A percentile compares a stretch with the other conserved stretches of the same genome.
phyloP scores from a whole-genome alignment of 2,888 invertebrate genomes.

The Drosophila ustulata region DNA sequence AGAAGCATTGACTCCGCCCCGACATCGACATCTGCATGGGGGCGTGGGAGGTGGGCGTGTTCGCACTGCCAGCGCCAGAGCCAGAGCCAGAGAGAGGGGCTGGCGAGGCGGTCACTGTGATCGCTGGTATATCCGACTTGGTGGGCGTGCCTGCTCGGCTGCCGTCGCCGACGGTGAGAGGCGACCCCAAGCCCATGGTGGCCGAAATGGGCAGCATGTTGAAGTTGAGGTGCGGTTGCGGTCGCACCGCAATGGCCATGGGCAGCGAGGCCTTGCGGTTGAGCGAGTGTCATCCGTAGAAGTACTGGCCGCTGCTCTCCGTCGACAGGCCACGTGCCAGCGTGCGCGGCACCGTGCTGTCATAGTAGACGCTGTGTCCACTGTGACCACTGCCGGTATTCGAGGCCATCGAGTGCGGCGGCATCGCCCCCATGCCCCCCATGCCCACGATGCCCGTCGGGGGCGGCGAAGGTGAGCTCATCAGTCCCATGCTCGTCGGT shows the following conservation, averaged over 20 bases:
- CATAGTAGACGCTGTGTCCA: conserved; percentile 76
- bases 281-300: conserved; percentile 85
- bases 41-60: conserved; percentile 53
- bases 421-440: conserved; percentile 20
- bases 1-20: conserved; percentile 84
- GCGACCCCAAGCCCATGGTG: conserved; percentile 68
- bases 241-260: conserved; percentile 76
- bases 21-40: conserved; percentile 75
- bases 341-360: conserved; percentile 82
- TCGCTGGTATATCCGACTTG: conserved; percentile 78
- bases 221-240: conserved; percentile 76
- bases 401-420: conserved; percentile 67
- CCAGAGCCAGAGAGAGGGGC: conserved; percentile 61
- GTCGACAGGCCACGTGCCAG: conserved; percentile 79
- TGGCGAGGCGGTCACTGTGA: conserved; percentile 79
- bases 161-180: conserved; percentile 17
- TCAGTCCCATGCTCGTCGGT: conserved; percentile 82
- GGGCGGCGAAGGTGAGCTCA: conserved; percentile 65
- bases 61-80: conserved; percentile 33
- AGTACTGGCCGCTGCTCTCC: conserved; percentile 80
- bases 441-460: conserved; percentile 54
- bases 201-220: conserved; percentile 81
- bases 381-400: conserved; percentile 25
- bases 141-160: conserved; percentile 75
- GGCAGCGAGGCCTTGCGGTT: conserved; percentile 82